A percentile compares a stretch with the other conserved stretches of the same genome.
These are phyloP conservation scores for Leptinotarsa rubiginosa DNA, from an alignment of 2,888 invertebrate genomes.

Conservation along the genomic window DNA sequence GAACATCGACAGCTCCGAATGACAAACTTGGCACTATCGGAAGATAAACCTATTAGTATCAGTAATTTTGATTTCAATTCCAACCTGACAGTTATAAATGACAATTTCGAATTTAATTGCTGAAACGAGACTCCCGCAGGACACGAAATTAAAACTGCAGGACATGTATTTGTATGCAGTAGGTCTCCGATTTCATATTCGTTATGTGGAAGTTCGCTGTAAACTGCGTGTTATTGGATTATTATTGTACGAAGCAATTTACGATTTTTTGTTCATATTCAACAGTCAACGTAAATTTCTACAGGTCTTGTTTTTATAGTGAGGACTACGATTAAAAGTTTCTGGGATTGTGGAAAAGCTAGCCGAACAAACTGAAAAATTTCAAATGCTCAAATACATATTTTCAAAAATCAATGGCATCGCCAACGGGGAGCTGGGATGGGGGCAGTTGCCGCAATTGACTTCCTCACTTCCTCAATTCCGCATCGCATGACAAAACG, in stretches of 20 bases:
- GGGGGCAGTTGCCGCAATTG: too few species aligned
- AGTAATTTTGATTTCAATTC: constrained; percentile 1
- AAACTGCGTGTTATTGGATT: not conserved
- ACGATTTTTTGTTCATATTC: too few species aligned
- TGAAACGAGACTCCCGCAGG: not conserved
- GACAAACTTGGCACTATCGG: not conserved
- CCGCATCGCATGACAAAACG: too few species aligned
- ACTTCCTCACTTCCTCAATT: too few species aligned
- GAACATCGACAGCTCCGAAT: constrained; percentile 6
- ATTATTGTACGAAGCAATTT: not conserved
- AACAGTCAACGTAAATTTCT: too few species aligned
- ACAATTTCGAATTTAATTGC: constrained; percentile 6
- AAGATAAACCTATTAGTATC: not conserved
- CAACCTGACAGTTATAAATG: not conserved
- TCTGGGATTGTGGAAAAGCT: too few species aligned
- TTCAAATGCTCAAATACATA: too few species aligned
- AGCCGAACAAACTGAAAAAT: too few species aligned
- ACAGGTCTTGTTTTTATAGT: too few species aligned
- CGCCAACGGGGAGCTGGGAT: too few species aligned
- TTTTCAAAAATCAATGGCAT: too few species aligned
- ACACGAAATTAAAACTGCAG: not conserved
- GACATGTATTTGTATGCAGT: not conserved
- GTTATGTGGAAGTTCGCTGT: not conserved
- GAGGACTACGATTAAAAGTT: too few species aligned
- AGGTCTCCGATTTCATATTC: not conserved